A percentile compares a stretch with the other conserved stretches of the same genome.
Conservation (phyloP, 2,797 vertebrate genomes). For the Sparidentex hasta region DNA sequence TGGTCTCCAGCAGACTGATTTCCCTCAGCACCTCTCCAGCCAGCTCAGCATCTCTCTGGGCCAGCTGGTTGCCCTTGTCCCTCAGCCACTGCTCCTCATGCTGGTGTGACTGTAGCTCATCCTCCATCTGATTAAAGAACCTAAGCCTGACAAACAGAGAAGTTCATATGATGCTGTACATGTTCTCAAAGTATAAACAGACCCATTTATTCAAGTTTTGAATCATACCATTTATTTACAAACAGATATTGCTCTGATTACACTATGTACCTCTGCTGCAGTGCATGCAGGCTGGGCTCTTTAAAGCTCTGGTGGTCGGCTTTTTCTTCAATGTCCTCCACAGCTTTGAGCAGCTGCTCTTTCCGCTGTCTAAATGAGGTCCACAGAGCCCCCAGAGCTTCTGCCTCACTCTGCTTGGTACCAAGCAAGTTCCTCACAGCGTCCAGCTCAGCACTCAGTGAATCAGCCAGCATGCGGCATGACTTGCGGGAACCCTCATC, state of each 20-base stretch:
- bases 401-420: conserved; percentile 91
- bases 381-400: conserved; percentile 90
- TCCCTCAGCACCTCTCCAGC: conserved; percentile 90
- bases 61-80: conserved; percentile 94
- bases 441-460: conserved; percentile 89
- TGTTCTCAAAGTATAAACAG: too few species aligned
- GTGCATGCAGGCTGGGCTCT: conserved; percentile 88
- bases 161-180: background rate
- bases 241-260: background rate
- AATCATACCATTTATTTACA: background rate
- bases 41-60: conserved; percentile 90
- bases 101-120: conserved; percentile 94
- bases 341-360: conserved; percentile 91
- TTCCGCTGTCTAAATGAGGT: conserved; percentile 90
- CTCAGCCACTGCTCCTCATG: conserved; percentile 95
- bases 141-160: conserved; percentile 85
- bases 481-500: conserved; percentile 87
- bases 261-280: conserved; percentile 91
- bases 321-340: conserved; percentile 95
- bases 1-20: conserved; percentile 87
- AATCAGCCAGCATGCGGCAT: conserved; percentile 90
- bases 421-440: conserved; percentile 89
- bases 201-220: background rate
- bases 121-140: conserved; percentile 94
- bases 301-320: conserved; percentile 89